These are phyloP conservation scores for Nemotelus pantherinus DNA, from an alignment of 2,888 invertebrate species.

Conservation along the genomic window DNA sequence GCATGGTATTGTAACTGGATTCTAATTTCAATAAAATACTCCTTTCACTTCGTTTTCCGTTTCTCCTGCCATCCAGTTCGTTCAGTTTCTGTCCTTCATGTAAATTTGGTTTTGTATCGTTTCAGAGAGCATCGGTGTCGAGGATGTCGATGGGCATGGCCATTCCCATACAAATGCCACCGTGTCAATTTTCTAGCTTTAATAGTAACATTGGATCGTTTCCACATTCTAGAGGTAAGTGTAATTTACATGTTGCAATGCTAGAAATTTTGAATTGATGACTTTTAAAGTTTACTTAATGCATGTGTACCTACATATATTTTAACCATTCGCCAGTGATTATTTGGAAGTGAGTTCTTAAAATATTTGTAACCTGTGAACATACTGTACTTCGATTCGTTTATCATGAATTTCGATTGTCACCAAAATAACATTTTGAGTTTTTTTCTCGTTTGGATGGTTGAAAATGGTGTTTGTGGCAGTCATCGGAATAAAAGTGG, in stretches of 20 bases:
- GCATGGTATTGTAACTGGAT: slow-evolving; percentile 12
- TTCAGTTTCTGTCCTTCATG: slow-evolving; percentile 8
- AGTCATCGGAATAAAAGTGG: no score
- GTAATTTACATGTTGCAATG: slow-evolving; percentile 13
- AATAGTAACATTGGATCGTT: slow-evolving; percentile 55
- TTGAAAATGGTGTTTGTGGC: no score
- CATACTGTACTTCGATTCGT: no score
- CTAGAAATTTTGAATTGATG: not conserved
- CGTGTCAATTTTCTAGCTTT: slow-evolving; percentile 60
- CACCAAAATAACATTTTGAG: no score
- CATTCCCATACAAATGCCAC: slow-evolving; percentile 62
- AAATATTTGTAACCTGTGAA: no score
- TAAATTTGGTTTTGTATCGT: not conserved
- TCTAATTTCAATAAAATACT: slow-evolving; percentile 6
- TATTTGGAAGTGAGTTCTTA: no score
- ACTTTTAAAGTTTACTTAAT: not conserved
- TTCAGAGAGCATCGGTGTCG: slow-evolving; percentile 65
- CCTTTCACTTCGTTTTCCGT: not conserved
- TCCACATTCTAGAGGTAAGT: slow-evolving; percentile 62
- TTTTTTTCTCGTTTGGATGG: no score
- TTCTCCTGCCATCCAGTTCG: not conserved
- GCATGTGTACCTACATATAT: no score
- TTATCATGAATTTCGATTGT: no score
- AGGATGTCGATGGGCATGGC: slow-evolving; percentile 65
- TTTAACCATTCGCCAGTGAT: no score